Base-by-base conservation (phyloP, 2,797 vertebrate genomes). In the Siniperca undulata region DNA sequence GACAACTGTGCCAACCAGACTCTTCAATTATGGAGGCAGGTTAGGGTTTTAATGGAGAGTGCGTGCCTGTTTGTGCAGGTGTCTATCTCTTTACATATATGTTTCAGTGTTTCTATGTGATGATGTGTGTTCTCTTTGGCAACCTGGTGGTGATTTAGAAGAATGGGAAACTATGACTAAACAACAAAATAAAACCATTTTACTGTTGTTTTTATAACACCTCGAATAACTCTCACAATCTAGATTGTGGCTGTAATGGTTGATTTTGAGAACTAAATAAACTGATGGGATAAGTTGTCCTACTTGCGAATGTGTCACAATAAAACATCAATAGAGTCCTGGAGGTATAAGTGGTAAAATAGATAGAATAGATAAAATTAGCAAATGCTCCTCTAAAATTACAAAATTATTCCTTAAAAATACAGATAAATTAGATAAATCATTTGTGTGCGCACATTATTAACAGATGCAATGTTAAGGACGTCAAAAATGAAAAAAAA, bases 11-110 rank as follows among this genome's bases (percentile, higher is more conserved):
- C 59, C 65, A 81, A 82, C 72, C 70, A 70, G 72, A 70, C 74
- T 77, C 76, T 81, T 93, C 88, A 94, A 94, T 94, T 91, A 92
- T 90, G 73, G 77, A 90, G 77, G 50, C 56, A 83, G 80, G 86
- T 80, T 67, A 77, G 81, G 58, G 74, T 91, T 86, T 90, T 84
- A 88, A 90, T 92, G 86, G 86, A 84, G 69, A 84, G 56, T 68
- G 52, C 7, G 17, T 69, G 71, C 24, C 71, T 71, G 77, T 82
- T 73, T 81, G 73, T 86, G 73, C 55, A 46, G 38, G 71, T 50
- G 76, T 67, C 44, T 70, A 55, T 17, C 24, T 56, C 42, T 22
- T 12, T 70, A 38, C 59, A 61, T 61, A 34, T 27, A 3, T 5
- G 50, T 65, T 53, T 73, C n/a, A 48, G 30, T 58, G 58, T 62